Base-by-base conservation (phyloP, 2,113 vertebrate species). In the Mormyrus iriodes region DNA sequence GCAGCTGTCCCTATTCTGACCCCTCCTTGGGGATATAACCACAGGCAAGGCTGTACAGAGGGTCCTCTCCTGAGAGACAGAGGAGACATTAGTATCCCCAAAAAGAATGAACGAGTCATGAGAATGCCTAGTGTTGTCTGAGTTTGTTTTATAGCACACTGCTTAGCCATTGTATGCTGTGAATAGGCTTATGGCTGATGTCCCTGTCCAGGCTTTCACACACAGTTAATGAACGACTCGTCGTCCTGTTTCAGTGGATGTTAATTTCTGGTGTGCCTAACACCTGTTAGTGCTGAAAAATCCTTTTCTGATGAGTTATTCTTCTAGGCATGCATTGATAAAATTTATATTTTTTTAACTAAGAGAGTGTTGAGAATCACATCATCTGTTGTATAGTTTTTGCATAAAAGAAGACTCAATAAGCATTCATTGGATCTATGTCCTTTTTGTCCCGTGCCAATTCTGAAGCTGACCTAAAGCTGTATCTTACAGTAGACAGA, bases 1-100 rank as follows among this genome's bases (percentile, higher is more conserved):
- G 55, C 95, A 96, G 95, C 95, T 95, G 95, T 93, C 93, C 92
- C 89, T 87, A 51, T 65, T 51, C 89, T 89, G n/a, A 86, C 12
- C 85, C 89, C 90, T 93, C 93, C 92, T 91, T 88, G 55, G 91
- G 90, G 91, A 92, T 76, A 82, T 49, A 48, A 91, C 91, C 90
- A 86, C 76, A 88, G 92, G 92, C 93, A 31, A 69, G 89, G 46
- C 88, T 85, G 88, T 91, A 89, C 86, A 90, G 89, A 90, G 27
- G 79, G 21, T 49, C 90, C 17, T 91, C 69, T 91, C 91, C 90
- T 61, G 83, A 65, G 93, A 91, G 91, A 91, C 79, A 13, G 9
- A 8, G 39, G 51, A 35, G 35, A 88, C 88, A 90, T 91, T 90
- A 89, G 61, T 89, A 48, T 87, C 55, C 42, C 46, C 55, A 49